A percentile compares a stretch with the other conserved stretches of the same genome.
Evolutionary conservation across 2,113 vertebrate genomes (phyloP).

Genomic region (Urocynchramus pylzowi): DNA sequence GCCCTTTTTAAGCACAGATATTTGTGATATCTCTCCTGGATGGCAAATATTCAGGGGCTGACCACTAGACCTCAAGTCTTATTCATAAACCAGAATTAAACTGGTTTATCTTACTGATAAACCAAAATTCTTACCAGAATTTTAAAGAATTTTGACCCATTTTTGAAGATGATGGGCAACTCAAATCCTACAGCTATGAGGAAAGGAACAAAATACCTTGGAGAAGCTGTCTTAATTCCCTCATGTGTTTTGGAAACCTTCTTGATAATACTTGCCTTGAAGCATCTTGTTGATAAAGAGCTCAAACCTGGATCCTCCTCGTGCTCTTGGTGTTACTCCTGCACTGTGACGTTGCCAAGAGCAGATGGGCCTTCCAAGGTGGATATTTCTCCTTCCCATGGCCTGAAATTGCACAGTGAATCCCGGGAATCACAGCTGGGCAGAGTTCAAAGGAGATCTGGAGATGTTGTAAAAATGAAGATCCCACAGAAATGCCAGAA

Average conservation of each 20-base stretch:
- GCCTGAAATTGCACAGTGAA: neutral
- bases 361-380: neutral
- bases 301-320: neutral
- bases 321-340: neutral
- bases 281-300: neutral
- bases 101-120: neutral
- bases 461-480: neutral
- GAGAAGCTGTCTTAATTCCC: neutral
- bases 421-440: neutral
- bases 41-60: neutral
- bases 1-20: neutral
- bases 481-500: neutral
- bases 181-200: neutral
- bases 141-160: neutral
- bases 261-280: neutral
- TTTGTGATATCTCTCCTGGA: neutral
- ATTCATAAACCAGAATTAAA: neutral
- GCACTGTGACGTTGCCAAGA: accelerated
- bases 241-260: neutral
- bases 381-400: neutral
- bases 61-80: neutral
- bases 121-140: neutral
- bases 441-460: neutral
- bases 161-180: neutral
- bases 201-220: neutral